Evolutionary conservation across 2,797 vertebrate species (phyloP).

Genomic region (Masticophis lateralis): DNA sequence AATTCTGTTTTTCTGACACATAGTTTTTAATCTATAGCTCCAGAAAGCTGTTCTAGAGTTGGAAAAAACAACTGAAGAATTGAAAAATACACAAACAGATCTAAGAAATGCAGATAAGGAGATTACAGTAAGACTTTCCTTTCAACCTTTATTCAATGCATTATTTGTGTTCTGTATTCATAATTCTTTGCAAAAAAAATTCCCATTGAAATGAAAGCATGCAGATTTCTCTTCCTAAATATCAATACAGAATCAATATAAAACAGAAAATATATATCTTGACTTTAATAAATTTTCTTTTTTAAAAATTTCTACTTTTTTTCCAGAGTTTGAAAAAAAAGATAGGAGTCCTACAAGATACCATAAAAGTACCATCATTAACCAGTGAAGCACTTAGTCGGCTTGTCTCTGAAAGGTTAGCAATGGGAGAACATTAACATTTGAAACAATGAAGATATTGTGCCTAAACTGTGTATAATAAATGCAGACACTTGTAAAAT

Average conservation of each 20-base stretch:
- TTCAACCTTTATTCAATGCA: conserved; percentile 17
- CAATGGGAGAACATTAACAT: neutral
- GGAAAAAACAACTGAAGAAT: conserved; percentile 78
- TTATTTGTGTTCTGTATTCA: conserved; percentile 24
- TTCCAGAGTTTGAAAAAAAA: conserved; percentile 89
- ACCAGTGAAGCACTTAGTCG: conserved; percentile 85
- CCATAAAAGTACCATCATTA: conserved; percentile 84
- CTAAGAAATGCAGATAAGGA: conserved; percentile 87
- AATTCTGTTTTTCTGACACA: neutral
- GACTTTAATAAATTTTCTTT: neutral
- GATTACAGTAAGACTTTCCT: conserved; percentile 77
- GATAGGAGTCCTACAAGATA: conserved; percentile 88
- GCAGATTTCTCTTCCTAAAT: neutral
- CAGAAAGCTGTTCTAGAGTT: conserved; percentile 77
- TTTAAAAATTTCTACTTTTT: neutral
- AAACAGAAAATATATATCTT: neutral
- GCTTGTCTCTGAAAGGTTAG: conserved; percentile 87
- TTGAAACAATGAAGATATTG: neutral
- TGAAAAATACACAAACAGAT: conserved; percentile 85
- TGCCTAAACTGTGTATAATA: neutral
- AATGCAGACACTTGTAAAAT: neutral
- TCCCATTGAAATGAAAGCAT: neutral
- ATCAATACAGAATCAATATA: neutral
- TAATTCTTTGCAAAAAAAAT: neutral
- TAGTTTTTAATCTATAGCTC: conserved; percentile 71